phyloP scores from a whole-genome alignment of 2,888 invertebrate species.

The Steinernema carpocapsae region DNA sequence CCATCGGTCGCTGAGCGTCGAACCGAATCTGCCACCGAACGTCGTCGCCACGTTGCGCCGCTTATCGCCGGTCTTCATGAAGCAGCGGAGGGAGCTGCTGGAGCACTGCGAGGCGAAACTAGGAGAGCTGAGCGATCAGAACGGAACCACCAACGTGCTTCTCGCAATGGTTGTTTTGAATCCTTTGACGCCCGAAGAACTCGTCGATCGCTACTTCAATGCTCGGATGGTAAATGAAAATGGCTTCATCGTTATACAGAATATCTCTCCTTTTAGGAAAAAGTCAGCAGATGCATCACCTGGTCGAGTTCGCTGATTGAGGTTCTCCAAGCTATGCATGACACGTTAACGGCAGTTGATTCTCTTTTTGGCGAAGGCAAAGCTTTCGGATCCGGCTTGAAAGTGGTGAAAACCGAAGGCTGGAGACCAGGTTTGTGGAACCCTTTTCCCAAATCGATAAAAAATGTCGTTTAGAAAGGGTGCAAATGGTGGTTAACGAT shows the following conservation, averaged over 20 bases:
- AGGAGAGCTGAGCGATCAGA: slow-evolving; percentile 54
- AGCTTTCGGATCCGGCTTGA: slow-evolving; percentile 44
- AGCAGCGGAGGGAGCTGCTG: slow-evolving; percentile 39
- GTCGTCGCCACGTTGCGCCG: background rate
- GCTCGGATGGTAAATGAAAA: slow-evolving; percentile 51
- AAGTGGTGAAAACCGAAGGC: slow-evolving; percentile 42
- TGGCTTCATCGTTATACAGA: background rate
- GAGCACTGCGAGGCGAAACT: slow-evolving; percentile 41
- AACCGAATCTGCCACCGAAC: slow-evolving; percentile 46
- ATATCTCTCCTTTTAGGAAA: background rate
- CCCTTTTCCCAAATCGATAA: background rate
- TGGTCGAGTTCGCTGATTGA: slow-evolving; percentile 44
- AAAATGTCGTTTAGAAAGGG: slow-evolving; percentile 38
- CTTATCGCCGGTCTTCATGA: slow-evolving; percentile 33
- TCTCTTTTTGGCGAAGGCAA: slow-evolving; percentile 46
- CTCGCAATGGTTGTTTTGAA: slow-evolving; percentile 56
- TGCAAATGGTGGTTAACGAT: slow-evolving; percentile 41
- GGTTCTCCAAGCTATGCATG: slow-evolving; percentile 45
- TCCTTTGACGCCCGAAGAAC: slow-evolving; percentile 50
- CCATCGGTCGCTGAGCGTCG: slow-evolving; percentile 54
- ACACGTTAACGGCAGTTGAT: slow-evolving; percentile 47
- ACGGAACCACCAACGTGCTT: slow-evolving; percentile 52
- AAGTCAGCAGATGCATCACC: slow-evolving; percentile 14
- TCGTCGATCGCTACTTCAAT: slow-evolving; percentile 58
- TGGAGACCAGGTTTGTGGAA: slow-evolving; percentile 50